Evolutionary conservation across 2,888 invertebrate species (phyloP).

Genomic region (Lycophotia porphyrea): DNA sequence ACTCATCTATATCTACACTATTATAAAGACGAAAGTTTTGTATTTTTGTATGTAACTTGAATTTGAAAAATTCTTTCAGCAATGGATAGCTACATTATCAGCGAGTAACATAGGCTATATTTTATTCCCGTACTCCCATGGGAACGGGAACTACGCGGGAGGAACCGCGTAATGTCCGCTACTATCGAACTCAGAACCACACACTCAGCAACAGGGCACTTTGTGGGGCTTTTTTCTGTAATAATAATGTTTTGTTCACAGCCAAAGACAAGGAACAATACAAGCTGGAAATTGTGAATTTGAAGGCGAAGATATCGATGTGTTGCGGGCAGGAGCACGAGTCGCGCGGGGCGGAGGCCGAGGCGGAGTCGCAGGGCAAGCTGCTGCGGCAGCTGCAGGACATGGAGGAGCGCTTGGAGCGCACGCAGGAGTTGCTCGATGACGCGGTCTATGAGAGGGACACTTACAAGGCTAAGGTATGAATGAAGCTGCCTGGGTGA

Average conservation of each 20-base stretch:
- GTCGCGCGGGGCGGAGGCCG: constrained; percentile 61
- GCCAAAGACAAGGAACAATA: constrained; percentile 85
- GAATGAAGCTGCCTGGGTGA: constrained; percentile 4
- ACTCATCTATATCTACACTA: too few relatives aligned
- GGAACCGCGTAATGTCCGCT: too few relatives aligned
- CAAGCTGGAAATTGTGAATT: constrained; percentile 81
- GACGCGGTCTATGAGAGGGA: constrained; percentile 89
- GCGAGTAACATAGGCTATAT: too few relatives aligned
- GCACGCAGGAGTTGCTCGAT: constrained; percentile 88
- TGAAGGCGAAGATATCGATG: constrained; percentile 82
- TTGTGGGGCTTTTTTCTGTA: background rate
- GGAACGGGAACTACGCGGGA: too few relatives aligned
- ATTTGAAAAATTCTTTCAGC: too few relatives aligned
- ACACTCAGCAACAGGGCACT: background rate
- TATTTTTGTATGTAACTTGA: too few relatives aligned
- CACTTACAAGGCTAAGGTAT: constrained; percentile 83
- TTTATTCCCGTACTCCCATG: too few relatives aligned
- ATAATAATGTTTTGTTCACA: constrained; percentile 61
- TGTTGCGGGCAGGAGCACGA: constrained; percentile 79
- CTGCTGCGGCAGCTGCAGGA: constrained; percentile 87
- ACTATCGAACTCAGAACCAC: background rate
- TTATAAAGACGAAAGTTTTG: too few relatives aligned
- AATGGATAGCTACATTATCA: too few relatives aligned
- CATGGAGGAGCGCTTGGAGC: constrained; percentile 88
- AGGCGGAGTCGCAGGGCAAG: constrained; percentile 70